phyloP scores from a whole-genome alignment of 1,140 invertebrate genomes.

The Cotesia glomerata region DNA sequence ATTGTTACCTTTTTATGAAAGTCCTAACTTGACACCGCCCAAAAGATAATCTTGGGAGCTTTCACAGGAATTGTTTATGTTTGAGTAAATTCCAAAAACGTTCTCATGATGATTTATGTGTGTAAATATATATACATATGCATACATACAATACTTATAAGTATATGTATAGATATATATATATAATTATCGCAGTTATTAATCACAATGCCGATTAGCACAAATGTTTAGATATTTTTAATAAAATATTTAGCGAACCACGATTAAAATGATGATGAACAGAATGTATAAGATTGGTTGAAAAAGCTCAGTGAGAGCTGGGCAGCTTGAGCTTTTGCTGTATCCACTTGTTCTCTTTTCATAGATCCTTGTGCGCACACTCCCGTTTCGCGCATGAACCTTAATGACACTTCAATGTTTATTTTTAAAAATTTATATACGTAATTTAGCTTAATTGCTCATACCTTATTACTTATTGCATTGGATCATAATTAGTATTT shows the following conservation, averaged over 20 bases:
- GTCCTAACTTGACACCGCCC: conserved; percentile 28
- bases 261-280: background rate
- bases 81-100: background rate
- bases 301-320: conserved; percentile 1
- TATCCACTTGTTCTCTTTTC: background rate
- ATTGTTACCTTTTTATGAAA: background rate
- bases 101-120: background rate
- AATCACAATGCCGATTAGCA: background rate
- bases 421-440: background rate
- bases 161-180: too few species aligned
- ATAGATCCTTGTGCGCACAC: background rate
- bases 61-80: background rate
- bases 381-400: background rate
- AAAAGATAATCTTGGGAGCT: background rate
- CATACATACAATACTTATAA: too few species aligned
- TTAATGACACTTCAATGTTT: background rate
- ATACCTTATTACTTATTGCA: too few species aligned
- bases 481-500: too few species aligned
- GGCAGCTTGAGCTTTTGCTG: background rate
- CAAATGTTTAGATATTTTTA: background rate
- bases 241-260: background rate
- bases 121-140: too few species aligned
- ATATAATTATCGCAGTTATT: background rate
- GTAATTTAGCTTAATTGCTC: background rate
- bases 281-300: background rate